Conservation (phyloP, 2,888 invertebrate genomes). For the Stramonita haemastoma region DNA sequence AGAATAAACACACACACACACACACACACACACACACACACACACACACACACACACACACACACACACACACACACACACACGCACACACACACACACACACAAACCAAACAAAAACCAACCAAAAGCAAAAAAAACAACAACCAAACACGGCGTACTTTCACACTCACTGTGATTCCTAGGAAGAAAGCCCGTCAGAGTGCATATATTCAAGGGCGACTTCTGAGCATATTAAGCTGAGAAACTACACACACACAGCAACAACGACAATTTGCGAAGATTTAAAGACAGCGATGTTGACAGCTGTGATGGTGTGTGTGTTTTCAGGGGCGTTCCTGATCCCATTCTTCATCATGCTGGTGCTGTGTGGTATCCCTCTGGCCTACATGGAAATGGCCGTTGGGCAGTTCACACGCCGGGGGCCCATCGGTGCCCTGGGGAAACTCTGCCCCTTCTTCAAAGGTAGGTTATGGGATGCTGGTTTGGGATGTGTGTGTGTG, state of each 20-base stretch:
- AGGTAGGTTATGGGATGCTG: constrained; percentile 77
- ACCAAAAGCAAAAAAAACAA: too few species aligned
- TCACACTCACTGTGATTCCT: too few species aligned
- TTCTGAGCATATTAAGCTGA: too few species aligned
- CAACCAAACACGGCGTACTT: too few species aligned
- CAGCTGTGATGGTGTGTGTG: neutral
- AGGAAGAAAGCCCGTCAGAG: too few species aligned
- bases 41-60: constrained; percentile 9
- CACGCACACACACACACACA: constrained; percentile 5
- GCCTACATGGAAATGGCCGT: constrained; percentile 95
- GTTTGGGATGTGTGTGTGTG: too few species aligned
- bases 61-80: constrained; percentile 13
- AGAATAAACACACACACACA: too few species aligned
- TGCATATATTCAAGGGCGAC: too few species aligned
- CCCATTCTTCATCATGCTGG: constrained; percentile 93
- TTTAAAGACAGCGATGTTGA: neutral
- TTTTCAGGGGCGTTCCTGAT: constrained; percentile 92
- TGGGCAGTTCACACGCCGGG: constrained; percentile 93
- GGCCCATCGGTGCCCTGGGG: constrained; percentile 93
- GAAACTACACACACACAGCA: neutral
- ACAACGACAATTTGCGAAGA: neutral
- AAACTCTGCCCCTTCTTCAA: constrained; percentile 95
- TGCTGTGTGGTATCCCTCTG: constrained; percentile 93
- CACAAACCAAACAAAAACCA: too few species aligned
- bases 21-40: constrained; percentile 7